phyloP scores from a whole-genome alignment of 2,113 vertebrate genomes.

The Bubo blakistoni region DNA sequence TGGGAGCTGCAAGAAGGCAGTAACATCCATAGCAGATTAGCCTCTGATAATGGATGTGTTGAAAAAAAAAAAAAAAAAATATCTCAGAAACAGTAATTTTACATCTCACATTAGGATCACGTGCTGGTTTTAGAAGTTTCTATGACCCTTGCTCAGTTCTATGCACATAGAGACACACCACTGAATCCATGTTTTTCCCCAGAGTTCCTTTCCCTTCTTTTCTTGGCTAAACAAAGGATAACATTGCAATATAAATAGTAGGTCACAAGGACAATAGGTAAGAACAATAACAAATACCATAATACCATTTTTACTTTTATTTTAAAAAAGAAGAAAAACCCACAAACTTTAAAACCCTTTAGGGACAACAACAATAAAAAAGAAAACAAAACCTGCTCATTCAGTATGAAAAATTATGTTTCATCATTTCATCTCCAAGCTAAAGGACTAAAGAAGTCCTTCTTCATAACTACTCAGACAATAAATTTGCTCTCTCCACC shows the following conservation, averaged over 20 bases:
- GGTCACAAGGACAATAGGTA: not conserved
- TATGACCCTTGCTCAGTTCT: not conserved
- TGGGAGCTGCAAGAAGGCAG: not conserved
- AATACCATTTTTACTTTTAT: not conserved
- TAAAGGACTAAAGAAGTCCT: not conserved
- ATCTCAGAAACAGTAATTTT: not conserved
- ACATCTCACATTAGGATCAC: not conserved
- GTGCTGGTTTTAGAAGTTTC: not conserved
- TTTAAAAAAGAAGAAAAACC: too few relatives aligned
- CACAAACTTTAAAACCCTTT: not conserved
- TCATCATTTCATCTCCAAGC: not conserved
- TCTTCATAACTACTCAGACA: not conserved
- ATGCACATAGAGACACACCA: too few relatives aligned
- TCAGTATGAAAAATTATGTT: not conserved
- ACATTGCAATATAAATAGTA: not conserved
- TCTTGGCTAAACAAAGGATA: not conserved
- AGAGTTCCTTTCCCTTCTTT: not conserved
- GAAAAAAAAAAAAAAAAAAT: too few relatives aligned
- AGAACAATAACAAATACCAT: not conserved
- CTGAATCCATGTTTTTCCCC: not conserved
- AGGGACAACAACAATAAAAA: not conserved
- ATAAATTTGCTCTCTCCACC: not conserved
- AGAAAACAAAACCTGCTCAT: not conserved
- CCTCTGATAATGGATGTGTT: not conserved
- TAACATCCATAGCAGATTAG: not conserved